Evolutionary conservation across 2,888 invertebrate genomes (phyloP), one percentile per base, ranked within the genome.

Genomic region (Stenchaetothrips biformis): DNA sequence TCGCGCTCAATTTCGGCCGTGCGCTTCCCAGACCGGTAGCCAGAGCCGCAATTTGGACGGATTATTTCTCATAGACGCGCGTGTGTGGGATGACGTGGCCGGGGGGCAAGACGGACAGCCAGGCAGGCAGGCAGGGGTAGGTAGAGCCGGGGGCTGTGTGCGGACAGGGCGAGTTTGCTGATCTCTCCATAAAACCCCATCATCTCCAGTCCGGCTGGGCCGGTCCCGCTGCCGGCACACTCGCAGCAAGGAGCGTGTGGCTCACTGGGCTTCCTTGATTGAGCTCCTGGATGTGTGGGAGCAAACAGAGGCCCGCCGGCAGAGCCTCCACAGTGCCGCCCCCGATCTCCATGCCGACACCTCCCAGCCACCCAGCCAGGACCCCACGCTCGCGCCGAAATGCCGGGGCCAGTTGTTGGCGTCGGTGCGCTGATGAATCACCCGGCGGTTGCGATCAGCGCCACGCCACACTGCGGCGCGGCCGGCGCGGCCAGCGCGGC

Each of bases 371-470:
- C 53, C 53, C 53, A 53, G 53, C 37, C 37, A 37, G 37, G 37
- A 37, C 37, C 37, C 37, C 37, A 37, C 37, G 37, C 2, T 4
- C 37, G 49, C 8, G 53, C 16, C 13, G 53, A 4, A 18, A 18
- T 53, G 53, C 16, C 53, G 53, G 16, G 53, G 53, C 13, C 53
- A 25, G 67, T 7, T 74, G 67, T 25, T 25, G 53, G 53, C 53
- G 53, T 9, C 53, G 53, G 53, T 25, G 25, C 67, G 67, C 25
- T 74, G 67, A 74, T 74, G 67, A 74, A 74, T 74, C 67, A 74
- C 67, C 67, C 67, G 67, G 67, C 25, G 67, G 25, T 25, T 25
- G 67, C 67, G 67, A 74, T 74, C 67, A 59, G 67, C 67, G 21
- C 25, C 67, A 74, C 37, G 37, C 37, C 37, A 37, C 37, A 37